Conservation (phyloP, 2,888 invertebrate species). For the Mimumesa dahlbomi region DNA sequence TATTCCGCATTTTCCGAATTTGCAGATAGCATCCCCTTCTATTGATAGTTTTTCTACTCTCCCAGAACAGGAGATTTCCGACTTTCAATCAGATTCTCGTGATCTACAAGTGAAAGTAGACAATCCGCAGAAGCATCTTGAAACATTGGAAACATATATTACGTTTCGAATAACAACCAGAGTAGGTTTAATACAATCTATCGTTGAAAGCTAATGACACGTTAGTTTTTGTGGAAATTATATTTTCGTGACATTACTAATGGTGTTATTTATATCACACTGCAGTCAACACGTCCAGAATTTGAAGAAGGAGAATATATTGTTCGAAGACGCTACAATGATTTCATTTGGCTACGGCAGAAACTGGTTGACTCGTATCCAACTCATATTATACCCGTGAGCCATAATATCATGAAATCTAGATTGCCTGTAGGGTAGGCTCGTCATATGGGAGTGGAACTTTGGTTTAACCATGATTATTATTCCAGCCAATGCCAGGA, state of each 20-base stretch:
- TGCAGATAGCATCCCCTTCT: conserved; percentile 83
- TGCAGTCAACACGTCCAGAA: conserved; percentile 84
- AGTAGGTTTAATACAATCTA: conserved; percentile 78
- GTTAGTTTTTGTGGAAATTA: neutral
- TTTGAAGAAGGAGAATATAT: conserved; percentile 84
- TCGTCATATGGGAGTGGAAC: too few relatives aligned
- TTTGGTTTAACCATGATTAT: too few relatives aligned
- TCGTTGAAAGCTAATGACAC: neutral
- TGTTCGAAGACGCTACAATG: conserved; percentile 87
- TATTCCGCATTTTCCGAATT: too few relatives aligned
- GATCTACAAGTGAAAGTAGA: conserved; percentile 86
- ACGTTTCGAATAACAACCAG: conserved; percentile 86
- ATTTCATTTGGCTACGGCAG: conserved; percentile 87
- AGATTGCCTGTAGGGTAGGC: too few relatives aligned
- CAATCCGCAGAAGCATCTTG: conserved; percentile 87
- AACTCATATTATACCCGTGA: conserved; percentile 86
- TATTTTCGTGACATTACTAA: too few relatives aligned
- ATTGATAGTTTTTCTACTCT: conserved; percentile 84
- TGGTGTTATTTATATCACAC: neutral
- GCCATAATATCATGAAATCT: too few relatives aligned
- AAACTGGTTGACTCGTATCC: conserved; percentile 85
- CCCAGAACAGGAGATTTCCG: conserved; percentile 83
- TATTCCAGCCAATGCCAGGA: conserved; percentile 85
- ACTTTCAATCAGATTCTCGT: conserved; percentile 82
- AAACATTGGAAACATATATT: conserved; percentile 87